A percentile compares a stretch with the other conserved stretches of the same genome.
Conservation (phyloP, 2,113 vertebrate genomes). For the Heterotilapia buettikoferi region DNA sequence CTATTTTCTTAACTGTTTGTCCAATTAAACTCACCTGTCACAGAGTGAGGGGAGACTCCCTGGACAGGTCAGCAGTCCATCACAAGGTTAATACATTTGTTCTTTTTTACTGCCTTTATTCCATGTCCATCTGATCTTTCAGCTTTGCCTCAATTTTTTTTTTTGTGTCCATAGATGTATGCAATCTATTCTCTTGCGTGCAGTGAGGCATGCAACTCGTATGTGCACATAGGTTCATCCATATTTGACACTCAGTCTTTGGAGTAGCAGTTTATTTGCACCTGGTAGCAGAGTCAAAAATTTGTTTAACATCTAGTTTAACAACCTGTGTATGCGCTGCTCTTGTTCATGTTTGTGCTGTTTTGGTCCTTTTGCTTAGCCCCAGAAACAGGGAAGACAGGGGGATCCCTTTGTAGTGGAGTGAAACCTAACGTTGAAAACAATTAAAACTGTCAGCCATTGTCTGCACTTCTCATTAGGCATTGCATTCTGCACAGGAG, state of each 20-base stretch:
- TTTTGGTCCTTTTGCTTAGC: not conserved
- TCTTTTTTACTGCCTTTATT: not conserved
- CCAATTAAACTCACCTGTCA: not conserved
- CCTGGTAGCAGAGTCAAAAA: not conserved
- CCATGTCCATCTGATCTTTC: not conserved
- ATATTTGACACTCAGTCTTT: not conserved
- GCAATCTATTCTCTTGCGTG: not conserved
- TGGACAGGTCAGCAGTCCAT: not conserved
- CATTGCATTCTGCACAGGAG: not conserved
- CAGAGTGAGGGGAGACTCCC: not conserved
- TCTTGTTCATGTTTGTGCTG: not conserved
- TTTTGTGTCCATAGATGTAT: not conserved
- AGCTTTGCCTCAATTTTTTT: not conserved
- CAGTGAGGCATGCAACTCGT: not conserved
- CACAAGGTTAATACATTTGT: not conserved
- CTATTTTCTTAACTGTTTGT: not conserved
- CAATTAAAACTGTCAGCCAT: not conserved
- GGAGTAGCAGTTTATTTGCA: not conserved
- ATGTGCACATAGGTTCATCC: not conserved
- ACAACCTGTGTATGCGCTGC: not conserved
- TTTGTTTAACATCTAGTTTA: not conserved
- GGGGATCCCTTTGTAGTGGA: not conserved
- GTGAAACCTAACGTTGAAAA: not conserved
- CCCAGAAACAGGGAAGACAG: not conserved
- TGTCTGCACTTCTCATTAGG: not conserved